Conservation (phyloP, 2,113 vertebrate genomes). For the zebrafish (Danio rerio) region GRCz12tu NC_133187.1:51451001-51451500, state of each 20-base stretch:
- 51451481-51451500: background rate
- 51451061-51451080: too few species aligned
- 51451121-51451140: too few species aligned
- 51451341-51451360: background rate
- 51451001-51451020: too few species aligned
- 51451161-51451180: too few species aligned
- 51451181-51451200: too few species aligned
- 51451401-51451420: conserved; percentile 29
- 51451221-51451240: background rate
- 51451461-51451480: background rate
- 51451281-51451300: background rate
- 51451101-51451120: too few species aligned
- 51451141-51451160: too few species aligned
- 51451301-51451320: background rate
- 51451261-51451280: background rate
- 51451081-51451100: too few species aligned
- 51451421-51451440: conserved; percentile 66
- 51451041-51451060: too few species aligned
- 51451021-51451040: too few species aligned
- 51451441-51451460: conserved; percentile 47
- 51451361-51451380: background rate
- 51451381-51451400: conserved; percentile 19
- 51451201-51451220: background rate
- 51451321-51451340: conserved; percentile 13
- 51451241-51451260: background rate